These are phyloP conservation scores for Cataglyphis cursor DNA, from an alignment of 2,888 invertebrate species.

Conservation along the genomic window DNA sequence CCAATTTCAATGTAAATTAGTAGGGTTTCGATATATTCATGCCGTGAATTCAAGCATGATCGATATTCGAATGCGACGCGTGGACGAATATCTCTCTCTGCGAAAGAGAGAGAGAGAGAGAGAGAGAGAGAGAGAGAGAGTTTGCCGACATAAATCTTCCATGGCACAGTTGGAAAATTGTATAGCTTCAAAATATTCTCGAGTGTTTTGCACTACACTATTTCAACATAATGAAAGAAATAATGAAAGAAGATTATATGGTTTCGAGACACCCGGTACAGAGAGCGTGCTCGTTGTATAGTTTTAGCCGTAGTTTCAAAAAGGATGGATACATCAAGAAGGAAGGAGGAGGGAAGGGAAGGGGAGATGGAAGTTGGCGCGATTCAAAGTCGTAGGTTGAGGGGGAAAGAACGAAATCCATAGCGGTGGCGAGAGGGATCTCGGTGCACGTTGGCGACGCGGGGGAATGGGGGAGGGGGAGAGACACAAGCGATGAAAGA, in stretches of 20 bases:
- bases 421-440: conserved; percentile 61
- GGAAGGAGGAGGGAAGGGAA: conserved; percentile 6
- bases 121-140: neutral
- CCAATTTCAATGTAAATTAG: conserved; percentile 62
- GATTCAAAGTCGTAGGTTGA: conserved; percentile 80
- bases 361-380: conserved; percentile 81
- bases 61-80: conserved; percentile 33
- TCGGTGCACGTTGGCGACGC: conserved; percentile 53
- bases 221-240: conserved; percentile 54
- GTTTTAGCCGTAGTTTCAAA: conserved; percentile 84
- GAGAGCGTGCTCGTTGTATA: conserved; percentile 82
- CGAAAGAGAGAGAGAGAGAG: neutral
- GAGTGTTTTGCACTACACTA: conserved; percentile 1
- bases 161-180: neutral
- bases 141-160: conserved; percentile 19
- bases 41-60: conserved; percentile 29
- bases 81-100: neutral
- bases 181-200: conserved; percentile 9
- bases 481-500: conserved; percentile 41
- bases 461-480: conserved; percentile 49
- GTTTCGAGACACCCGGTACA: conserved; percentile 77
- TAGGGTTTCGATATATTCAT: conserved; percentile 57
- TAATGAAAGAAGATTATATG: conserved; percentile 70
- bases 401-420: conserved; percentile 62
- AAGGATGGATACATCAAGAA: conserved; percentile 78